phyloP scores from a whole-genome alignment of 1,140 invertebrate species.

The Gryon sp. region DNA sequence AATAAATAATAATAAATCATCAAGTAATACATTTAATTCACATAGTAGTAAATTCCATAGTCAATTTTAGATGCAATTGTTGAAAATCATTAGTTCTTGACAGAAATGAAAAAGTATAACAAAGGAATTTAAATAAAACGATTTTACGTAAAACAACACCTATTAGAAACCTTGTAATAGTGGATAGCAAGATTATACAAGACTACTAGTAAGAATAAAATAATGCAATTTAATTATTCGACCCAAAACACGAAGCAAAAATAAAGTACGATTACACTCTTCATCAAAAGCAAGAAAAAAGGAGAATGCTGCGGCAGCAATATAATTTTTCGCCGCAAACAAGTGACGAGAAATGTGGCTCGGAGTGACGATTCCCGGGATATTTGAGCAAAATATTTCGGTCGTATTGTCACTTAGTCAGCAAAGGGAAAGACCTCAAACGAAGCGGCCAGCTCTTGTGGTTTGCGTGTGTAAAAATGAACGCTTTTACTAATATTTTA shows the following conservation, averaged over 20 bases:
- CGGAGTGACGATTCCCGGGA: slow-evolving; percentile 1
- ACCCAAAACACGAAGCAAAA: background rate
- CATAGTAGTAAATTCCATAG: no score
- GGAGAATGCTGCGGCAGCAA: background rate
- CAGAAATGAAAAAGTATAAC: no score
- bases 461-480: slow-evolving; percentile 17
- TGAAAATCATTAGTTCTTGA: no score
- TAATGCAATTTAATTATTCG: slow-evolving; percentile 7
- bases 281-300: background rate
- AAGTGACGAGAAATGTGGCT: slow-evolving; percentile 19
- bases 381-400: slow-evolving; percentile 8
- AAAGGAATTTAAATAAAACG: no score
- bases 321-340: slow-evolving; percentile 24
- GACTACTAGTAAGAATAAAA: no score
- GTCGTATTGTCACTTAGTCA: slow-evolving; percentile 34
- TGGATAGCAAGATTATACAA: no score
- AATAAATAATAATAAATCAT: no score
- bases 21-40: no score
- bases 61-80: no score
- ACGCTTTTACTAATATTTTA: no score
- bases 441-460: background rate
- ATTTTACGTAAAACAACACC: no score
- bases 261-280: slow-evolving; percentile 3
- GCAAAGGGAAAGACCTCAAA: slow-evolving; percentile 2
- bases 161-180: no score